Evolutionary conservation across 2,888 invertebrate species (phyloP).

Genomic region (Drosophila cracens): DNA sequence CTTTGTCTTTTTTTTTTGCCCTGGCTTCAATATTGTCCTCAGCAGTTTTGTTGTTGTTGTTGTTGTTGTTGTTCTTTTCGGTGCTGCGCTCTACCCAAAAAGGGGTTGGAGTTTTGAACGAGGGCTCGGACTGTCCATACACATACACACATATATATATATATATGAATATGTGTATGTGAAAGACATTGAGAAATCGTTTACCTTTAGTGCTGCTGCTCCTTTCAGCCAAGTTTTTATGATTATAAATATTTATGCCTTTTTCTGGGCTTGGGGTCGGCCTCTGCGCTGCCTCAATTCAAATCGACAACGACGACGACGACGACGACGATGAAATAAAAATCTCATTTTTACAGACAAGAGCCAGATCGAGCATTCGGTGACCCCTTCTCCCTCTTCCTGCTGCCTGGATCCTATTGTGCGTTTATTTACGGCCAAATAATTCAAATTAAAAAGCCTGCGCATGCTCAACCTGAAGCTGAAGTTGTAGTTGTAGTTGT

Average conservation of each 20-base stretch:
- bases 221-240: slow-evolving; percentile 66
- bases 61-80: slow-evolving; percentile 8
- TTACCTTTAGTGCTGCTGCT: slow-evolving; percentile 67
- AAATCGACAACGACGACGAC: slow-evolving; percentile 53
- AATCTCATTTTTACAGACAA: slow-evolving; percentile 68
- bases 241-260: slow-evolving; percentile 81
- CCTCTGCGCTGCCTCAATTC: slow-evolving; percentile 54
- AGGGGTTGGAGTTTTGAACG: slow-evolving; percentile 36
- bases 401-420: slow-evolving; percentile 63
- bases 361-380: slow-evolving; percentile 24
- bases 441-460: slow-evolving; percentile 82
- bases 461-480: slow-evolving; percentile 48
- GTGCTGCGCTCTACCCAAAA: slow-evolving; percentile 12
- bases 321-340: slow-evolving; percentile 64
- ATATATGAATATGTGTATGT: slow-evolving; percentile 29
- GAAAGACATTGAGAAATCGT: slow-evolving; percentile 82
- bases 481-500: not conserved
- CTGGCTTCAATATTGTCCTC: slow-evolving; percentile 30
- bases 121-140: slow-evolving; percentile 41
- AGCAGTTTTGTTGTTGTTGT: not conserved
- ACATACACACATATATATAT: slow-evolving; percentile 21
- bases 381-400: not conserved
- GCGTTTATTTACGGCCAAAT: slow-evolving; percentile 83
- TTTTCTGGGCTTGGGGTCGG: slow-evolving; percentile 32
- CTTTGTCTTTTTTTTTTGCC: slow-evolving; percentile 58